Evolutionary conservation across 2,888 invertebrate species (phyloP), one percentile per base, ranked within the genome.

Genomic region (Drosophila putrida): DNA sequence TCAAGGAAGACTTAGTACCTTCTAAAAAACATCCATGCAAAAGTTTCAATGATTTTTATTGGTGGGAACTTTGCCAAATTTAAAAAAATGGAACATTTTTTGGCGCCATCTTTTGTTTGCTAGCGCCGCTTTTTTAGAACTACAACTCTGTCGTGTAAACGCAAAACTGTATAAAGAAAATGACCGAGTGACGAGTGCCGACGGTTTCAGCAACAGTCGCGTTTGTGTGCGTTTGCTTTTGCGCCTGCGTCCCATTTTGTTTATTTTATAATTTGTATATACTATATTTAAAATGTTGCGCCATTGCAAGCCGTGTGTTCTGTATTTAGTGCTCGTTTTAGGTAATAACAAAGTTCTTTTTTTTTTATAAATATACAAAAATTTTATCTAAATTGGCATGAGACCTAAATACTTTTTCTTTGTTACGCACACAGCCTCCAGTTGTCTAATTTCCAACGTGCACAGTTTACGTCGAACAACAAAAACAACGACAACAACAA

Each of bases 211-310:
- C 50, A 61, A 54, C 66, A 46, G 20, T 46, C 57, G 60, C 25
- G 15, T 66, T 58, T 50, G 47, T 78, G 43, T 60, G 63, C 51
- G 59, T 63, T 58, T 70, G 61, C 9, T 27, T 71, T 53, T 64
- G 71, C 61, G 65, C 47, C 79, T 82, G 85, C 85, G 85, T 64
- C 59, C 55, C 66, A 62, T 62, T 39, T 33, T 38, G 49, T 50
- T 33, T 49, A 20, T 20, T 54, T 11, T 43, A 46, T 13, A 53
- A 44, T 13, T 61, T 64, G 43, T 41, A 39, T 11, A 60, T 28
- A 58, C 20, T 54, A 36, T 35, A 43, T 63, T 62, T 41, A 83
- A 70, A 41, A 88, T 84, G 88, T 80, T 74, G 59, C 76, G 76
- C 58, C 58, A 61, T 9, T 46, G 31, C 27, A 77, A 69, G 10